Evolutionary conservation across 2,888 invertebrate species (phyloP), one percentile per base, ranked within the genome.

Genomic region (Timandra comae): DNA sequence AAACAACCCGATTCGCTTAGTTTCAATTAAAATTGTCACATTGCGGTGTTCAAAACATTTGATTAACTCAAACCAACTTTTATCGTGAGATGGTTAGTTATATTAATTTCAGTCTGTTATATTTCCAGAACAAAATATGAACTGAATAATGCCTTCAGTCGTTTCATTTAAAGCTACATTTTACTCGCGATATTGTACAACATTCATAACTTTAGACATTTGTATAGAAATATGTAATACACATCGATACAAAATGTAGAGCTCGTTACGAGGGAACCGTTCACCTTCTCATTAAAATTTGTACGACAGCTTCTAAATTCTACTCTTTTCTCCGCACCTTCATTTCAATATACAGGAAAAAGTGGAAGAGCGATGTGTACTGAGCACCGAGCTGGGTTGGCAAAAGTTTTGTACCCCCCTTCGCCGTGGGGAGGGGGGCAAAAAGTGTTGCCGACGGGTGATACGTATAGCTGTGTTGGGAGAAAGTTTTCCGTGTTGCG

Each of bases 401-500:
- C 72, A 77, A 85, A 85, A 82, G 64, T 84, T 86, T 85, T 80
- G 16, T 16, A 64, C 78, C 77, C 46, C 75, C 81, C 71, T 67
- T 62, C 62, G 73, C 71, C 72, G 64, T 50, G 34, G 54, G 63
- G 66, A 16, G 16, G 82, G 81, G 66, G 82, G 82, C 81, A 82
- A 85, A 85, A 84, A 84, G 84, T 82, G 81, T 80, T 80, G 79
- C 80, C 81, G 80, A 73, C 81, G 79, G 82, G 80, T 74, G 78
- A 66, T 64, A 63, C 57, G 63, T 84, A 78, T 85, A 84, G 77
- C 77, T 85, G 77, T 84, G 81, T 85, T 52, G 63, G 77, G 76
- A 81, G 84, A 85, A 85, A 85, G 84, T 85, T 85, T 85, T 84
- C 80, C 85, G 80, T 85, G 82, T 84, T 82, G 82, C 84, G 82